Conservation (phyloP, 2,113 vertebrate genomes). For the Atractosteus spatula region DNA sequence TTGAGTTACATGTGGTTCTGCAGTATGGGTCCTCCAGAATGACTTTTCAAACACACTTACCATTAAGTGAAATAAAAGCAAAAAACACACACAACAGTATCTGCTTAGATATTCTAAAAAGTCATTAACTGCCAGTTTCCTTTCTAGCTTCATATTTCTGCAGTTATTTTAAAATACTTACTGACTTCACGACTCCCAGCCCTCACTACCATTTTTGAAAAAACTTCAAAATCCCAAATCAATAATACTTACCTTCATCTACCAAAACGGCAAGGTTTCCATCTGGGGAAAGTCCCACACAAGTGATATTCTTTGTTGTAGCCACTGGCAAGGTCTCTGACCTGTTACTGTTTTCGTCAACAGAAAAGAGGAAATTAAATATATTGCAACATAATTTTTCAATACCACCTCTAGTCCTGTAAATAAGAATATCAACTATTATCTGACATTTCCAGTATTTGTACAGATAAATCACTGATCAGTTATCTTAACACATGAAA, state of each 20-base stretch:
- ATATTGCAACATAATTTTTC: not conserved
- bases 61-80: no score
- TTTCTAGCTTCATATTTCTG: no score
- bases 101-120: no score
- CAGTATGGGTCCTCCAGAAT: no score
- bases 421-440: not conserved
- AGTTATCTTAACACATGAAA: not conserved
- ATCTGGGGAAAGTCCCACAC: conserved; percentile 85
- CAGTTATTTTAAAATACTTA: no score
- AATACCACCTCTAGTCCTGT: not conserved
- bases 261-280: conserved; percentile 81
- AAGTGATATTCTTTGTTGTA: conserved; percentile 79
- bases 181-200: no score
- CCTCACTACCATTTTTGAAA: not conserved
- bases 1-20: no score
- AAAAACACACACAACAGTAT: no score
- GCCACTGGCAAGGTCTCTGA: conserved; percentile 84
- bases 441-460: not conserved
- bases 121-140: no score
- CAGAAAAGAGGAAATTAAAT: not conserved
- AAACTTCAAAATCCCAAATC: no score
- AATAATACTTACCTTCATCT: conserved; percentile 79
- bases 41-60: no score
- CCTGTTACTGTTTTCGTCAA: conserved; percentile 72
- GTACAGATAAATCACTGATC: not conserved